phyloP scores from a whole-genome alignment of 2,113 vertebrate genomes.

The Heliornis fulica region DNA sequence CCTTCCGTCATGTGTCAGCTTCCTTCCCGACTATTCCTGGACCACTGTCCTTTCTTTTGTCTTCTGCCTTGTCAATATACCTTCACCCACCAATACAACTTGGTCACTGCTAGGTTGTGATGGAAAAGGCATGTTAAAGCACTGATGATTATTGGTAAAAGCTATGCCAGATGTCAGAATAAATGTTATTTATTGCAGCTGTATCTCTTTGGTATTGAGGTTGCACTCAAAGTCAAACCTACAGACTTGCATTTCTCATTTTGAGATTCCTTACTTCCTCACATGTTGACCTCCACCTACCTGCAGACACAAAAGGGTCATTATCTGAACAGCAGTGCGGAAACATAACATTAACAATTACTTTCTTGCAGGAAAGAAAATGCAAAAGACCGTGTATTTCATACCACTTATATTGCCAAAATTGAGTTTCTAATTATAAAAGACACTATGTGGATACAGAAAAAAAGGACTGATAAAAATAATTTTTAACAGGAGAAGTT shows the following conservation, averaged over 20 bases:
- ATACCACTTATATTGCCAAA: neutral
- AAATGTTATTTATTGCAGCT: neutral
- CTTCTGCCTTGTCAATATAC: neutral
- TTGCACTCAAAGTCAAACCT: neutral
- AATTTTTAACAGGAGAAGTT: neutral
- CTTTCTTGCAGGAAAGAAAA: neutral
- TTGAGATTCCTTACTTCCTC: neutral
- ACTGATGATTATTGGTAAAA: neutral
- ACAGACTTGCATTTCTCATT: neutral
- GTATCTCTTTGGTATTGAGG: neutral
- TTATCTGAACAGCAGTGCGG: neutral
- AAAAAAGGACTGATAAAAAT: neutral
- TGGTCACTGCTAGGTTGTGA: neutral
- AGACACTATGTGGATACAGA: slow-evolving; percentile 12
- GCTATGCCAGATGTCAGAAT: neutral
- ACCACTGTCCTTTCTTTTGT: neutral
- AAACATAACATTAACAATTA: neutral
- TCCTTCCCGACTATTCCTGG: slow-evolving; percentile 44
- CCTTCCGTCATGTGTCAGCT: neutral
- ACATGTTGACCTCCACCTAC: neutral
- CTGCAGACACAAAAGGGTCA: neutral
- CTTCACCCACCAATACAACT: neutral
- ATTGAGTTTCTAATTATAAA: neutral
- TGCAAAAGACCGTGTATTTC: neutral
- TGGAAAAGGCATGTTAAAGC: neutral